Evolutionary conservation across 2,888 invertebrate species (phyloP).

Genomic region (Lingula anatina): DNA sequence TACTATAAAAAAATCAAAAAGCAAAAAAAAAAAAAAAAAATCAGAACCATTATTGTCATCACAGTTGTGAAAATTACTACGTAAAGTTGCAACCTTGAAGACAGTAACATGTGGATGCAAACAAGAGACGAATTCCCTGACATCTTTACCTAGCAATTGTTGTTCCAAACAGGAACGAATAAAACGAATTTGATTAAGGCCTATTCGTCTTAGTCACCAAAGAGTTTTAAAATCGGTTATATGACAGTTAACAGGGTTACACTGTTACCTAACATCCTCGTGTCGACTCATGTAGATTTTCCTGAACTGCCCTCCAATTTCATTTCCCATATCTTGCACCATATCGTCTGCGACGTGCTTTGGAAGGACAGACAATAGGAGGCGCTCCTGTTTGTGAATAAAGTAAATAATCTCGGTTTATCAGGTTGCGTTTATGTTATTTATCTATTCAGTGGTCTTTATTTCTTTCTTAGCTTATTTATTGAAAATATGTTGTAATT

Average conservation of each 20-base stretch:
- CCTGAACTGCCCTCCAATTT: background rate
- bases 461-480: too few relatives aligned
- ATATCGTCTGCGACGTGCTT: background rate
- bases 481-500: too few relatives aligned
- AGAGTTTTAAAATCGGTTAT: too few relatives aligned
- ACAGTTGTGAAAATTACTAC: background rate
- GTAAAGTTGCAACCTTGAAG: too few relatives aligned
- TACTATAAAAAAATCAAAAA: constrained; percentile 58
- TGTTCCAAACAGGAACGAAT: too few relatives aligned
- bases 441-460: background rate
- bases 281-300: background rate
- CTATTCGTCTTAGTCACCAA: too few relatives aligned
- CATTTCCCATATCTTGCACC: background rate
- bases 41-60: too few relatives aligned
- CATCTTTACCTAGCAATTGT: background rate
- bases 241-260: too few relatives aligned
- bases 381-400: background rate
- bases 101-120: background rate
- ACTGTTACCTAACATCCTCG: background rate
- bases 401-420: background rate
- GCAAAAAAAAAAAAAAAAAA: constrained; percentile 11
- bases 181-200: too few relatives aligned
- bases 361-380: background rate
- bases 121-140: background rate
- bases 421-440: background rate